phyloP scores from a whole-genome alignment of 2,113 vertebrate genomes.

The Ciconia stormi region DNA sequence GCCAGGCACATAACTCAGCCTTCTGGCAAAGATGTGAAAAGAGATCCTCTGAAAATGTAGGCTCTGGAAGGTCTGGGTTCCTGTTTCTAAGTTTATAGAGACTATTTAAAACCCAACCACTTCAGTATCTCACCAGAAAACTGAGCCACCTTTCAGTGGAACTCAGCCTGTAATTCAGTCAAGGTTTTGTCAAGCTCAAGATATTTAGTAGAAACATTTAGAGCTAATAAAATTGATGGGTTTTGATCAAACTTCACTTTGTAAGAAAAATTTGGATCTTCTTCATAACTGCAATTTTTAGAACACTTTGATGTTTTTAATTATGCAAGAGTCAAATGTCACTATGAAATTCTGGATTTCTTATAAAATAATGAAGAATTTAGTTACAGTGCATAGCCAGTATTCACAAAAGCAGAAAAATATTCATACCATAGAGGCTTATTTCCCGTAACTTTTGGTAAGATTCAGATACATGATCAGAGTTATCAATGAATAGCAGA shows the following conservation, averaged over 20 bases:
- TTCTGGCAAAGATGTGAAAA: not conserved
- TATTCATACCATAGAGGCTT: fast-evolving
- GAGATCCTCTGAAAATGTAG: not conserved
- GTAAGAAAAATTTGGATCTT: not conserved
- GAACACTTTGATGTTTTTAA: not conserved
- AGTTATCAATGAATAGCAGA: not conserved
- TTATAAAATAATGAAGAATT: not conserved
- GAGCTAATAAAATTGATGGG: not conserved
- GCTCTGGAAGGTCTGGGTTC: not conserved
- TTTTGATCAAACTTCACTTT: not conserved
- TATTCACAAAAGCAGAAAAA: not conserved
- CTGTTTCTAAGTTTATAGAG: not conserved
- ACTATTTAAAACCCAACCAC: not conserved
- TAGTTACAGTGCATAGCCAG: not conserved
- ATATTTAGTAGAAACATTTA: not conserved
- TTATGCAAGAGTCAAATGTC: not conserved
- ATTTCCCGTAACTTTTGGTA: not conserved
- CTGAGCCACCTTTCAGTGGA: fast-evolving
- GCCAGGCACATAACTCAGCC: fast-evolving
- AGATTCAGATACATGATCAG: not conserved
- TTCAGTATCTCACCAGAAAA: not conserved
- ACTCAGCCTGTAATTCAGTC: not conserved
- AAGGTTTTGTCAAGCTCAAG: not conserved
- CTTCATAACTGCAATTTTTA: not conserved
- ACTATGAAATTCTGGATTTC: not conserved